Evolutionary conservation across 2,113 vertebrate genomes (phyloP).

Genomic region (Micronycteris hirsuta): DNA sequence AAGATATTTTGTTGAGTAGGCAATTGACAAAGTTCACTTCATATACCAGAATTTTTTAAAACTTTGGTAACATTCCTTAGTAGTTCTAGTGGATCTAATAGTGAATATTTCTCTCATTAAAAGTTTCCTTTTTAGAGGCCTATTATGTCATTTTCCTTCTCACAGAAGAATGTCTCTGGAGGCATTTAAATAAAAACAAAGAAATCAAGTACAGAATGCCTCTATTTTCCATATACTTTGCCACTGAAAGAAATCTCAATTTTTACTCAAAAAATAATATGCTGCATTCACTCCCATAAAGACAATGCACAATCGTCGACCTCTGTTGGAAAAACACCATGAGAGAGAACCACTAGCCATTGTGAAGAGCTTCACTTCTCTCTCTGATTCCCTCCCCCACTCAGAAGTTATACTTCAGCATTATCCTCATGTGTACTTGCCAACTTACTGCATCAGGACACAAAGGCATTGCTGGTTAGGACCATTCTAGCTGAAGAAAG

Average conservation of each 20-base stretch:
- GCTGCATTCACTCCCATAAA: conserved; percentile 12
- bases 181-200: conserved; percentile 11
- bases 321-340: conserved; percentile 20
- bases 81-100: not conserved
- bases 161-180: not conserved
- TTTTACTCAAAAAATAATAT: conserved; percentile 36
- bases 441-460: conserved; percentile 55
- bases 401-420: conserved; percentile 42
- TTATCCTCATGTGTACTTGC: not conserved
- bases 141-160: not conserved
- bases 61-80: not conserved
- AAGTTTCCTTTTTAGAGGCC: not conserved
- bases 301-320: conserved; percentile 50
- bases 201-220: not conserved
- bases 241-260: conserved; percentile 39
- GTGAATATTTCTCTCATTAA: not conserved
- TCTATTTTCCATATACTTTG: conserved; percentile 40
- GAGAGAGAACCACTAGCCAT: not conserved
- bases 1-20: not conserved
- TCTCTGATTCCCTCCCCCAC: not conserved
- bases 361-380: not conserved
- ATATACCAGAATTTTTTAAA: not conserved
- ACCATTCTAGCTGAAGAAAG: conserved; percentile 52
- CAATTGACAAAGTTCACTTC: not conserved
- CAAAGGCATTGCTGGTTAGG: conserved; percentile 58